Base-by-base conservation (phyloP, 2,113 vertebrate species). In the Gracilinanus agilis region DNA sequence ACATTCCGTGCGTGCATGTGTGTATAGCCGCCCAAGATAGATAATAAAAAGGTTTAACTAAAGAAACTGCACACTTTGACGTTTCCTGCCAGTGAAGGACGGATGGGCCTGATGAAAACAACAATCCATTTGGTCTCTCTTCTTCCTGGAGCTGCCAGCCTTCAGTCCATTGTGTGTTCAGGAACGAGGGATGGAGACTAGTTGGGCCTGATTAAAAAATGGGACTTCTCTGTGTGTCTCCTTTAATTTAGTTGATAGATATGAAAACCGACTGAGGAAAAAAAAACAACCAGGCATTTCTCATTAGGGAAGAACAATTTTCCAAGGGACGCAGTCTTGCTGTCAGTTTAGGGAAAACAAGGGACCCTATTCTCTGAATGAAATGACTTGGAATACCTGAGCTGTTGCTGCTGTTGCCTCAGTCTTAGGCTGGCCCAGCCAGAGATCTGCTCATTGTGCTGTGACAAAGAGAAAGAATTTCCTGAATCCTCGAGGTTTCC, bases 191-290 rank as follows among this genome's bases (percentile, higher is more conserved):
- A 75, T 91, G 91, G 92, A 55, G 89, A 54, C 67, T 2, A 91
- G 93, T 75, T 91, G 89, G 83, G 91, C 92, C 94, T 2, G 24
- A 93, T 95, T 96, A 97, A 95, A 96, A 95, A 97, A 34, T 89
- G 94, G 91, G 93, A 19, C 93, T 96, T 92, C 95, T 97, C 96
- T 96, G 96, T n/a, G 27, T 90, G 91, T 94, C 96, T 97, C 92
- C 91, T 97, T 97, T 97, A 96, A 98, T 97, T 97, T 97, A 96
- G 88, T 90, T 95, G 93, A 98, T 94, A 97, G 93, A 97, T 95
- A 96, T 34, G 95, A 96, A 98, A 97, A 96, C 34, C 10, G 94
- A 93, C 44, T 56, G 91, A 95, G 67, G 89, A 94, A 95, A 49
- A 91, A 94, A 88, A 97, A 92, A 96, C 94, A 96, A 96, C 44